Conservation (phyloP, 2,797 vertebrate genomes). For the Darevskia nairensis region DNA sequence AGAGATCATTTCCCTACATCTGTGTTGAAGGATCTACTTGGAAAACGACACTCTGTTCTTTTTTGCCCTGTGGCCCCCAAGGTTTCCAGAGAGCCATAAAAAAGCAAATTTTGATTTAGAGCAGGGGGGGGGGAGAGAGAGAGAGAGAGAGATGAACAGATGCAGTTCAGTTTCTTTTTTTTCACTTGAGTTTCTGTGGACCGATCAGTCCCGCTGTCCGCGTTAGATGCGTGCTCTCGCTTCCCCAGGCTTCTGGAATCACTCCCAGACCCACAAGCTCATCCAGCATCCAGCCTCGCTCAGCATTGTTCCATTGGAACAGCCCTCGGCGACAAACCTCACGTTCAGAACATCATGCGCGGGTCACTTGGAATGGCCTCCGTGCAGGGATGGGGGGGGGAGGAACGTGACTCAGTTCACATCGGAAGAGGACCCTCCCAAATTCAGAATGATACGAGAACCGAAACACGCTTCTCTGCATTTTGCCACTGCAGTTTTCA, state of each 20-base stretch:
- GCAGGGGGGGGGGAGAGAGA: background rate
- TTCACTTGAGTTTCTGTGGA: background rate
- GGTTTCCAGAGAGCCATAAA: slow-evolving; percentile 18
- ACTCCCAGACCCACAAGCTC: background rate
- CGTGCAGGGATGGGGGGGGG: background rate
- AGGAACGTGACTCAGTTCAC: too few species aligned
- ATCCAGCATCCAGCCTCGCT: background rate
- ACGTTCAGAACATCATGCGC: background rate
- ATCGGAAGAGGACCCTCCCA: too few species aligned
- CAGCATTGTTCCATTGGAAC: background rate
- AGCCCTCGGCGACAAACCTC: background rate
- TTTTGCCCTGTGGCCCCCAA: background rate
- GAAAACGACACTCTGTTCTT: background rate
- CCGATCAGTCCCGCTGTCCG: background rate
- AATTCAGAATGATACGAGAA: too few species aligned
- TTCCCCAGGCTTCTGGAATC: background rate
- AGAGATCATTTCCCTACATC: background rate
- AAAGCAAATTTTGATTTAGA: background rate
- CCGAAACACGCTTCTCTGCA: too few species aligned
- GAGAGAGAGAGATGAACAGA: background rate
- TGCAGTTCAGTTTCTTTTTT: background rate
- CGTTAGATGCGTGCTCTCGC: background rate
- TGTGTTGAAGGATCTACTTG: background rate
- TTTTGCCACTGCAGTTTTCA: too few species aligned
- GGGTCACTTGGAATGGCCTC: background rate